Conservation (phyloP, 1,140 invertebrate species). For the Caenorhabditis latens region DNA sequence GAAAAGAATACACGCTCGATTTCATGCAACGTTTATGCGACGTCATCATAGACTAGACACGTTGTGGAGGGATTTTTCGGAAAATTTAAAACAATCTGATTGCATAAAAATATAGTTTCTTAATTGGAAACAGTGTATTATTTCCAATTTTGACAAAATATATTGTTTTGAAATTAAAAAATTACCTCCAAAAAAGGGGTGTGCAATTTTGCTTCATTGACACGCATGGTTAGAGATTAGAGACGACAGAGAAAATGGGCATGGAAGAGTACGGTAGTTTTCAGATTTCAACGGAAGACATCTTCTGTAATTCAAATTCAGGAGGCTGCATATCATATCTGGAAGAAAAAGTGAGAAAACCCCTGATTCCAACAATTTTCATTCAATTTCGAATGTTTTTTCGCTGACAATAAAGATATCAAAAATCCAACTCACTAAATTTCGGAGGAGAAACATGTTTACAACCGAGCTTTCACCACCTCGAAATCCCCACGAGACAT, state of each 20-base stretch:
- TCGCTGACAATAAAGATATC: not conserved
- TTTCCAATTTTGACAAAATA: no score
- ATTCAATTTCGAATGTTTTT: not conserved
- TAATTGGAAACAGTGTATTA: no score
- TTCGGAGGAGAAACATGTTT: slow-evolving; percentile 26
- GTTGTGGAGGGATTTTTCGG: not conserved
- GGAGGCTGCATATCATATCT: no score
- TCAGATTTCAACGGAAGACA: no score
- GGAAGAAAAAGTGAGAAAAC: no score
- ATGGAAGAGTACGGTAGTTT: no score
- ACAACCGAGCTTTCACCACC: slow-evolving; percentile 39
- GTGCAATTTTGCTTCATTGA: not conserved
- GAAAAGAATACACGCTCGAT: not conserved
- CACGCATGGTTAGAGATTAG: not conserved
- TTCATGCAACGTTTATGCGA: not conserved
- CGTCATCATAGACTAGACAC: not conserved
- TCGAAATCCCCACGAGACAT: slow-evolving; percentile 43
- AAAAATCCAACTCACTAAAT: slow-evolving; percentile 34
- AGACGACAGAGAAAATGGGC: not conserved
- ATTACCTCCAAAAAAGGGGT: not conserved
- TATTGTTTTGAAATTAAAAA: no score
- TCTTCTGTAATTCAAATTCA: no score
- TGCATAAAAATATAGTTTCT: no score
- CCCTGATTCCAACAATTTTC: no score
- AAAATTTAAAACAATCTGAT: not conserved